Evolutionary conservation across 2,797 vertebrate genomes (phyloP).

Genomic region (Lepidocolaptes lacrymiger): DNA sequence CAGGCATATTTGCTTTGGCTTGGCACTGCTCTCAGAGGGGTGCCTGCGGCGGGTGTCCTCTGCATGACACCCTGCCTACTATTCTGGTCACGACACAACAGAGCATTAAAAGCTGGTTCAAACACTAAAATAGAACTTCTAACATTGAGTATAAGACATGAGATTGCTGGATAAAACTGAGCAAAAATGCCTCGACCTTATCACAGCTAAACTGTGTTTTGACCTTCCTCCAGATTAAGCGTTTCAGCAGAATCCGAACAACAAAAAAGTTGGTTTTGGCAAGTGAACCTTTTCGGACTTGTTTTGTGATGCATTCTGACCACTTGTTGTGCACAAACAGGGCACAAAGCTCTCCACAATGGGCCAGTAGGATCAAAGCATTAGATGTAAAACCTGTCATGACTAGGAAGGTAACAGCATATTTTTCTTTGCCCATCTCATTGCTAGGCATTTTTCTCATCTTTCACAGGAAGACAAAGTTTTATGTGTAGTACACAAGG

Average conservation of each 20-base stretch:
- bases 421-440: background rate
- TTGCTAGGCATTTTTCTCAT: background rate
- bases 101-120: constrained; percentile 22
- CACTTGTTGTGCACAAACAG: background rate
- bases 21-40: constrained; percentile 22
- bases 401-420: background rate
- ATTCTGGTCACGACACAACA: background rate
- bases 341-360: background rate
- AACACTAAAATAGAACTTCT: background rate
- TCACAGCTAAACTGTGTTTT: background rate
- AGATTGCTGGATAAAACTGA: background rate
- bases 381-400: background rate
- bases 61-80: constrained; percentile 35
- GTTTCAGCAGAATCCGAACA: background rate
- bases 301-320: background rate
- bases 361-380: background rate
- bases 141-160: background rate
- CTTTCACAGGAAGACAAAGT: background rate
- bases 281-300: background rate
- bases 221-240: background rate
- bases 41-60: constrained; percentile 35
- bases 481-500: background rate
- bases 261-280: background rate
- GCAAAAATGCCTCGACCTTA: background rate
- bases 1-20: constrained; percentile 17